Evolutionary conservation across 2,888 invertebrate genomes (phyloP).

Genomic region (Cryptosula pallasiana): DNA sequence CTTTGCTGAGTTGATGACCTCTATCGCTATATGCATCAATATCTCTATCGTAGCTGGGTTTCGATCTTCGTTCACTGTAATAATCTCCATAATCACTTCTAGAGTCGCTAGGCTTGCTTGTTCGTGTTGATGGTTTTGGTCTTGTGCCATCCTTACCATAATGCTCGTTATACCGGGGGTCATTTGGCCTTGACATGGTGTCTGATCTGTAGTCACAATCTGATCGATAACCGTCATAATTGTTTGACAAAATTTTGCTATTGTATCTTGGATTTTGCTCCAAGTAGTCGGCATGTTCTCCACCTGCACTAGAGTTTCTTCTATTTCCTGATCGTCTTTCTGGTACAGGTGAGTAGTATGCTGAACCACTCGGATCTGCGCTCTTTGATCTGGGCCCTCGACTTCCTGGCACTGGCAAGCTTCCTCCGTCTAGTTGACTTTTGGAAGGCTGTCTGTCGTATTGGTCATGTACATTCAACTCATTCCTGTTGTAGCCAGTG

Average conservation of each 20-base stretch:
- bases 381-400: conserved; percentile 6
- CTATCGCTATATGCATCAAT: background rate
- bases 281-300: conserved; percentile 18
- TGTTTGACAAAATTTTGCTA: background rate
- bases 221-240: conserved; percentile 8
- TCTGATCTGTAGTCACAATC: conserved; percentile 10
- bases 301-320: conserved; percentile 16
- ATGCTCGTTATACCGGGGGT: conserved; percentile 4
- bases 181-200: background rate
- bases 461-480: background rate
- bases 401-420: conserved; percentile 2
- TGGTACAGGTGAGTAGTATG: conserved; percentile 16
- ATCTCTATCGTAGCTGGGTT: conserved; percentile 11
- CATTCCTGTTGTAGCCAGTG: background rate
- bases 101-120: background rate
- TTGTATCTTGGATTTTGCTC: conserved; percentile 7
- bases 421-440: background rate
- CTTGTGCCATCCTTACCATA: background rate
- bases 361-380: conserved; percentile 20
- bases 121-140: background rate
- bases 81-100: conserved; percentile 45
- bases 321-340: background rate
- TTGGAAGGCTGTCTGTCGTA: background rate
- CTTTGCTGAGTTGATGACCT: background rate
- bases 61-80: conserved; percentile 12